Conservation (phyloP, 2,797 vertebrate species). For the Zalophus californianus region DNA sequence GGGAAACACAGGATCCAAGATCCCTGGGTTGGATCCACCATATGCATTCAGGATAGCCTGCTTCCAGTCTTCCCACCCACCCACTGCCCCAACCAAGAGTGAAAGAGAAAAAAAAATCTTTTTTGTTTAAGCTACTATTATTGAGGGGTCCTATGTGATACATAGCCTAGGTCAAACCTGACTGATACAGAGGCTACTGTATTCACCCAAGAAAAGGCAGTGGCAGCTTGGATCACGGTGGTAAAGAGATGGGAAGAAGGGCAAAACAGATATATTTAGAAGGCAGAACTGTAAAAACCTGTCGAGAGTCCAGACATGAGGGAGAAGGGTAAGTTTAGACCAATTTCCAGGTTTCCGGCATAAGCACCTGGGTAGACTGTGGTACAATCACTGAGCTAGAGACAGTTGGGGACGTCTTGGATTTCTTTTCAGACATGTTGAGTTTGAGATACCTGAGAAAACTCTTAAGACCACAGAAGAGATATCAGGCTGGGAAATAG, state of each 20-base stretch:
- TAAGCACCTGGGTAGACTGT: neutral
- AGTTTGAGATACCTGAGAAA: neutral
- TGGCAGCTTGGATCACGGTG: neutral
- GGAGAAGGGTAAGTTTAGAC: neutral
- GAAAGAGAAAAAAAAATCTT: neutral
- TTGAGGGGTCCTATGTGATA: neutral
- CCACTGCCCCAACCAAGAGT: fast-evolving
- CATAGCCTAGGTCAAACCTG: neutral
- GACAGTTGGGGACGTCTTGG: neutral
- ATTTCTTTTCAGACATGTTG: neutral
- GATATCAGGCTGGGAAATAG: neutral
- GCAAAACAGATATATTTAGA: neutral
- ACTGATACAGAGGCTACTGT: neutral
- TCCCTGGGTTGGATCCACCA: neutral
- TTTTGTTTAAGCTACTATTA: neutral
- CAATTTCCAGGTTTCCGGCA: neutral
- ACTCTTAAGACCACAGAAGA: neutral
- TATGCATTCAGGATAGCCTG: neutral
- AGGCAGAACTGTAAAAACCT: neutral
- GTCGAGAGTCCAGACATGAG: neutral
- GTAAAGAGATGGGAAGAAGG: neutral
- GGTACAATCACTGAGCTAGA: neutral
- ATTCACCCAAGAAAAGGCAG: neutral
- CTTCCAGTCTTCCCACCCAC: neutral
- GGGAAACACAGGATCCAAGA: neutral